Evolutionary conservation across 2,888 invertebrate genomes (phyloP).

Genomic region (Drosophila melanosoma): DNA sequence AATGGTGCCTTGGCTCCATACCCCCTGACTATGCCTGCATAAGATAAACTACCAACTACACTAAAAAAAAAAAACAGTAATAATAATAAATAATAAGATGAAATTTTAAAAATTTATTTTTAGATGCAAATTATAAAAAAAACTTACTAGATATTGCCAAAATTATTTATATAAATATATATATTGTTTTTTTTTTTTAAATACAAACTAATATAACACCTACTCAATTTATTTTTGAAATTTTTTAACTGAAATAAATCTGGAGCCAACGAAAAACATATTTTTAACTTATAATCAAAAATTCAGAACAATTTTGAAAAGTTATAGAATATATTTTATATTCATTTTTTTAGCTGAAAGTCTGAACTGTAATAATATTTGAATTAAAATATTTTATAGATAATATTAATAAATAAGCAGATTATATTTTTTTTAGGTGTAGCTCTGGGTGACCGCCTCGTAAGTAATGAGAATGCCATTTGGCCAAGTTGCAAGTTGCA

Average conservation of each 20-base stretch:
- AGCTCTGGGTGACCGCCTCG: conserved; percentile 31
- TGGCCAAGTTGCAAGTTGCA: conserved; percentile 43
- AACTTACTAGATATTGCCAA: no score
- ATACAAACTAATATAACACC: background rate
- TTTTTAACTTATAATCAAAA: background rate
- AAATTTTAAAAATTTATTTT: background rate
- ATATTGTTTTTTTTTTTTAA: background rate
- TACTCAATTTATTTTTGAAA: background rate
- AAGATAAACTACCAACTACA: conserved; percentile 33
- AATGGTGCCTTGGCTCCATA: conserved; percentile 72
- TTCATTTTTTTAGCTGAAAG: no score
- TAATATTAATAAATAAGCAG: no score
- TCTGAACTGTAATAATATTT: background rate
- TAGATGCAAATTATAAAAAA: no score
- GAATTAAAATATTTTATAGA: background rate
- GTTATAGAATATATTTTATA: no score
- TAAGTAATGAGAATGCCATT: conserved; percentile 83
- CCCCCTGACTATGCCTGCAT: conserved; percentile 11
- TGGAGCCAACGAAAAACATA: background rate
- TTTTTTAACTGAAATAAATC: background rate
- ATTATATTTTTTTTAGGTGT: background rate
- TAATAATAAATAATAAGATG: background rate
- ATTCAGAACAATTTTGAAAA: background rate
- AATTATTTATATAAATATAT: no score
- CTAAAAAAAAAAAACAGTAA: background rate